Evolutionary conservation across 2,797 vertebrate species (phyloP).

Genomic region (Otolemur crassicaudatus): DNA sequence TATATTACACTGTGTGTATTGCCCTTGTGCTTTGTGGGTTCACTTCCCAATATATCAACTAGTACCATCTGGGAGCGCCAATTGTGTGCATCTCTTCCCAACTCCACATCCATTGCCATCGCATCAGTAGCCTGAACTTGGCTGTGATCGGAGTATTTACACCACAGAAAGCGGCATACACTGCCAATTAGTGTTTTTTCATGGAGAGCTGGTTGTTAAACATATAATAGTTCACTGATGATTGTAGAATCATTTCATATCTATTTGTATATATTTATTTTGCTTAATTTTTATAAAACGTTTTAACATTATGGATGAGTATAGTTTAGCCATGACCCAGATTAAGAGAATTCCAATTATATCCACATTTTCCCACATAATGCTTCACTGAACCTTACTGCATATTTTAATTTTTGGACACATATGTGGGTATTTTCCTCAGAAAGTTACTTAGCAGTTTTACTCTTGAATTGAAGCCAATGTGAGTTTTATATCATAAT

Average conservation of each 20-base stretch:
- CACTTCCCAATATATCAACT: background rate
- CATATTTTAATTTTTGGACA: background rate
- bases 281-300: background rate
- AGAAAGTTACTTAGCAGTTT: background rate
- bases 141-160: background rate
- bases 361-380: background rate
- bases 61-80: accelerated
- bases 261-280: background rate
- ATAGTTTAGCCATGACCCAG: background rate
- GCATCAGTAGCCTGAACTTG: background rate
- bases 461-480: background rate
- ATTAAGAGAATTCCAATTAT: background rate
- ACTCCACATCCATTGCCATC: background rate
- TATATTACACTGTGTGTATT: background rate
- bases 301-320: background rate
- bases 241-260: background rate
- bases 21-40: background rate
- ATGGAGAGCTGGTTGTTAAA: background rate
- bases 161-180: background rate
- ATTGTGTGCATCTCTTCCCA: background rate
- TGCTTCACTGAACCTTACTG: background rate
- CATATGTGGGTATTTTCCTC: background rate
- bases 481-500: background rate
- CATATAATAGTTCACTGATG: background rate
- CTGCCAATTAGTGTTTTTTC: background rate